Conservation (phyloP, 2,797 vertebrate species). For the Peromyscus aztecus region DNA sequence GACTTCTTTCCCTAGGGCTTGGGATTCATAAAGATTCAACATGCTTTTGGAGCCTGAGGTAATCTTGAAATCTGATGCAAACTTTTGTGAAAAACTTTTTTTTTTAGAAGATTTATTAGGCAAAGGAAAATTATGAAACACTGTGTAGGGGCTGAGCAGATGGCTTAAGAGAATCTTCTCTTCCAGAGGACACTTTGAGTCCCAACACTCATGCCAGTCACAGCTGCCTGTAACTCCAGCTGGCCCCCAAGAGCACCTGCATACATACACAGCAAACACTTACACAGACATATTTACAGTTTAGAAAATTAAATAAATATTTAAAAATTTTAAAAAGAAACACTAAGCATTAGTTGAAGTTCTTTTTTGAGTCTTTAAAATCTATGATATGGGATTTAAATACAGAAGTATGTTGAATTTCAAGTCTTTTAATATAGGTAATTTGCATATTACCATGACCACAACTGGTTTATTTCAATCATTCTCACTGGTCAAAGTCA, state of each 20-base stretch:
- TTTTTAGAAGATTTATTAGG: conserved; percentile 21
- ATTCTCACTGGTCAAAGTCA: not conserved
- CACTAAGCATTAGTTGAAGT: conserved; percentile 3
- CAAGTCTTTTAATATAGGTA: not conserved
- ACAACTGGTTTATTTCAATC: not conserved
- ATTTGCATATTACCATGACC: not conserved
- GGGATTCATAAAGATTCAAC: not conserved
- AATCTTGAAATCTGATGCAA: conserved; percentile 26
- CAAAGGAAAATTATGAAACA: not conserved
- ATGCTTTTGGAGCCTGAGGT: not conserved
- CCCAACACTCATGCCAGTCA: not conserved
- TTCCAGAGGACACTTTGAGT: not conserved
- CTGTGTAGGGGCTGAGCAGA: not conserved
- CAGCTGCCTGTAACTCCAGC: not conserved
- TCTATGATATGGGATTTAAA: conserved; percentile 36
- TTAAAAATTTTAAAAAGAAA: not conserved
- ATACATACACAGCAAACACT: not conserved
- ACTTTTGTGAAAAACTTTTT: conserved; percentile 9
- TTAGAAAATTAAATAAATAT: not conserved
- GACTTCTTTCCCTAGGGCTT: not conserved
- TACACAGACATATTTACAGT: not conserved
- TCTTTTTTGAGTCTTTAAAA: conserved; percentile 39
- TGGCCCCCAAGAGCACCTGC: not conserved
- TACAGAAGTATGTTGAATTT: conserved; percentile 5
- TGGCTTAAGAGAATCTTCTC: not conserved